Percentiles rank a stretch among this genome's conserved stretches.
Evolutionary conservation across 2,113 vertebrate genomes (phyloP).

Genomic region (Eonycteris spelaea): DNA sequence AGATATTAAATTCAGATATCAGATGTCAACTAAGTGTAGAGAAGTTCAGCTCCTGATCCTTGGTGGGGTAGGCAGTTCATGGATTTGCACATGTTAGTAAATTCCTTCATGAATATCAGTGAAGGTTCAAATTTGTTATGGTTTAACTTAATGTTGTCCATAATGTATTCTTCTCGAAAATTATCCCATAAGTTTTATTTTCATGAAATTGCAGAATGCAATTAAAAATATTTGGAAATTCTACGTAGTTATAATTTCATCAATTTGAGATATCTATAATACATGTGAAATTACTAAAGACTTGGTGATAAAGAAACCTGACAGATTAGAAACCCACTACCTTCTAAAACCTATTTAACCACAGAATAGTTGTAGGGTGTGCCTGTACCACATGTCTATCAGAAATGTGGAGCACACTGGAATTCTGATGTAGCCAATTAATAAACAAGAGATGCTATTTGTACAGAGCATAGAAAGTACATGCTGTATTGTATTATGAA

Average conservation of each 20-base stretch:
- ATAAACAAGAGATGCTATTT: neutral
- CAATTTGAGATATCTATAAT: neutral
- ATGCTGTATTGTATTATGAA: neutral
- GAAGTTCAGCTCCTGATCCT: neutral
- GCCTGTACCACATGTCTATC: neutral
- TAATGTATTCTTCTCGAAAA: neutral
- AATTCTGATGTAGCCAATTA: neutral
- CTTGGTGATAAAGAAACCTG: neutral
- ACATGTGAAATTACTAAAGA: neutral
- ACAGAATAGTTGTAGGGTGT: neutral
- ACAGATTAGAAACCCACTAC: neutral
- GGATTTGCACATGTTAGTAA: neutral
- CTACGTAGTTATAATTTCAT: neutral
- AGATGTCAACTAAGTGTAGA: neutral
- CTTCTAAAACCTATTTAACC: neutral
- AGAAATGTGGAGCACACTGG: neutral
- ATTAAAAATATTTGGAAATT: neutral
- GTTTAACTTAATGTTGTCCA: neutral
- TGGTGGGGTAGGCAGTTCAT: neutral
- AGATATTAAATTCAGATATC: neutral
- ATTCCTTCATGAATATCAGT: neutral
- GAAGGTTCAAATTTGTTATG: neutral
- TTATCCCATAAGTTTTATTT: neutral
- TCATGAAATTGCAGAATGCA: neutral
- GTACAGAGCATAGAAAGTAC: neutral